Conservation (phyloP, 64 coral and sea anemone species). For the Montipora efflorescens region DNA sequence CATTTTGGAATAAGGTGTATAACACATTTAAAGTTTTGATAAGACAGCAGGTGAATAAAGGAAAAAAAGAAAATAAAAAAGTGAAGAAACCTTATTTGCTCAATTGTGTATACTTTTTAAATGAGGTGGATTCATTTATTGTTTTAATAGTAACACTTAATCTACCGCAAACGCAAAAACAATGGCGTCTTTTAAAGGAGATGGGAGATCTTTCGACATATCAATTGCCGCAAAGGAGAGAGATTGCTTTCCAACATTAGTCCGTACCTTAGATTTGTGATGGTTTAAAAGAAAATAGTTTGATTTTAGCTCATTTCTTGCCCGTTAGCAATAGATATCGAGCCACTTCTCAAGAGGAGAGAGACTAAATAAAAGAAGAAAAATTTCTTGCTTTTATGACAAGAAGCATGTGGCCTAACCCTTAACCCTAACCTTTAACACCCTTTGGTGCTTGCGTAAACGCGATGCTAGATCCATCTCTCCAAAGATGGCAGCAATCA, state of each 20-base stretch:
- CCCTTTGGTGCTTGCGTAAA: no score
- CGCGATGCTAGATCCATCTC: no score
- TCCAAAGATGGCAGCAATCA: no score
- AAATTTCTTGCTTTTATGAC: no score
- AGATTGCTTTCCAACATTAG: conserved; percentile 45
- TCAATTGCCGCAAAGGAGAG: conserved; percentile 32
- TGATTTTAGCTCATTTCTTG: no score
- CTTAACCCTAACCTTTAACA: no score
- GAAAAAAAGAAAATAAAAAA: not conserved
- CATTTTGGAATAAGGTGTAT: no score
- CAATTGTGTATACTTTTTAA: no score
- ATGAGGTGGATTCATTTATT: not conserved
- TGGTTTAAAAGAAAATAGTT: not conserved
- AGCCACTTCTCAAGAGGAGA: no score
- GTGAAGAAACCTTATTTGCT: not conserved
- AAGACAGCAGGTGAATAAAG: not conserved
- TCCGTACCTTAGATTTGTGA: not conserved
- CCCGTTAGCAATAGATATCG: no score
- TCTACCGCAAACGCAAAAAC: not conserved
- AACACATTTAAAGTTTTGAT: not conserved
- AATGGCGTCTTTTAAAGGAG: conserved; percentile 28
- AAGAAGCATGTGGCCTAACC: no score
- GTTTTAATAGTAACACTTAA: not conserved
- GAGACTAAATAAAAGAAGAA: no score
- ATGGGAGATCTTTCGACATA: conserved; percentile 33